Percentiles rank a stretch among this genome's conserved stretches.
These are phyloP conservation scores for Drosophila watanabei DNA, from an alignment of 1,140 invertebrate genomes.

Conservation along the genomic window DNA sequence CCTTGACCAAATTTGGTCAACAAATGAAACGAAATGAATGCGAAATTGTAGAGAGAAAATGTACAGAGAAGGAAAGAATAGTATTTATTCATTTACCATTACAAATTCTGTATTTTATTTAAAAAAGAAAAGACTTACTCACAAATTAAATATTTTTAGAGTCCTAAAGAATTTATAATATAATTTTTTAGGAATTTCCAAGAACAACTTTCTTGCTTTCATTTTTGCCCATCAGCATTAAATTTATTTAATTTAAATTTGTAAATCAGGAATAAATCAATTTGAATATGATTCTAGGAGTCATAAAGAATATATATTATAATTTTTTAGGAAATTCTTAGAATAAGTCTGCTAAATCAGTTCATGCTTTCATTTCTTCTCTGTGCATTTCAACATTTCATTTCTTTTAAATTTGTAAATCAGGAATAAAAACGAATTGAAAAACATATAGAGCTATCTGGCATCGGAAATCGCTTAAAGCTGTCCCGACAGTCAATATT, in stretches of 20 bases:
- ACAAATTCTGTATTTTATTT: neutral
- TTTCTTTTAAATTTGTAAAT: neutral
- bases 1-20: slow-evolving; percentile 73
- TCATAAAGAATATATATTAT: neutral
- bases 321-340: neutral
- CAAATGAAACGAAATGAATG: slow-evolving; percentile 43
- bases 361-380: neutral
- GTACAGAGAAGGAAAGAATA: neutral
- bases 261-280: neutral
- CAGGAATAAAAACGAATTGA: neutral
- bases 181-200: neutral
- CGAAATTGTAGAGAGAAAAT: slow-evolving; percentile 12
- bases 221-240: neutral
- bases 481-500: slow-evolving; percentile 62
- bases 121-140: too few species aligned
- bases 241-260: neutral
- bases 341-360: neutral
- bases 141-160: neutral
- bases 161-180: neutral
- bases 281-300: neutral
- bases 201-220: neutral
- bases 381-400: neutral
- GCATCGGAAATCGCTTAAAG: slow-evolving; percentile 68
- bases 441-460: slow-evolving; percentile 13
- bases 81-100: neutral